Evolutionary conservation across 53 echinoderm and acorn worm species (phyloP).

Genomic region (Holothuria leucospilota): DNA sequence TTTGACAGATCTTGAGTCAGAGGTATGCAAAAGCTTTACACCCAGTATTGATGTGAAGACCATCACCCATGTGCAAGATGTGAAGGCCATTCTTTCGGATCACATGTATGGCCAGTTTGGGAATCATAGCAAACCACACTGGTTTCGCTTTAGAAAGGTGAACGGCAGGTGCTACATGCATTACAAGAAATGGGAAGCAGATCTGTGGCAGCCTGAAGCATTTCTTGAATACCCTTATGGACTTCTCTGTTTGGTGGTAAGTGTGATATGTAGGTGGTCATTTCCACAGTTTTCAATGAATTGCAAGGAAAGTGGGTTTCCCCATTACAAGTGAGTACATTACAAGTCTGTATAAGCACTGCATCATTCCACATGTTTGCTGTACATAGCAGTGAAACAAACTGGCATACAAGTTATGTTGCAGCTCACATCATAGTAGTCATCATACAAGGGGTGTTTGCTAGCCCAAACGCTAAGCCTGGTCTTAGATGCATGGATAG

Average conservation of each 20-base stretch:
- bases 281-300: no score
- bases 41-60: constrained; percentile 3
- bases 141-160: constrained; percentile 25
- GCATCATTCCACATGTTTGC: no score
- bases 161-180: constrained; percentile 17
- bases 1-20: neutral
- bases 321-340: no score
- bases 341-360: no score
- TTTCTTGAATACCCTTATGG: neutral
- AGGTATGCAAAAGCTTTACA: neutral
- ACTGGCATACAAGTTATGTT: no score
- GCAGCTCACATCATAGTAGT: no score
- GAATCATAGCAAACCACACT: constrained; percentile 24
- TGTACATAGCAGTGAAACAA: no score
- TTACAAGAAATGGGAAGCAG: constrained; percentile 13
- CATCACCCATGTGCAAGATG: neutral
- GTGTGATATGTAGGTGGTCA: neutral
- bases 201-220: neutral
- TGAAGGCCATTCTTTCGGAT: neutral
- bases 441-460: no score
- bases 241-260: constrained; percentile 23
- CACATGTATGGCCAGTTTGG: neutral
- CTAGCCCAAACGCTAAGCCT: no score
- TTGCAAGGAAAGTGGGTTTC: no score
- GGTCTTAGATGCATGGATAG: no score